These are phyloP conservation scores for Hartigia nigra DNA, from an alignment of 2,888 invertebrate species.

Conservation along the genomic window DNA sequence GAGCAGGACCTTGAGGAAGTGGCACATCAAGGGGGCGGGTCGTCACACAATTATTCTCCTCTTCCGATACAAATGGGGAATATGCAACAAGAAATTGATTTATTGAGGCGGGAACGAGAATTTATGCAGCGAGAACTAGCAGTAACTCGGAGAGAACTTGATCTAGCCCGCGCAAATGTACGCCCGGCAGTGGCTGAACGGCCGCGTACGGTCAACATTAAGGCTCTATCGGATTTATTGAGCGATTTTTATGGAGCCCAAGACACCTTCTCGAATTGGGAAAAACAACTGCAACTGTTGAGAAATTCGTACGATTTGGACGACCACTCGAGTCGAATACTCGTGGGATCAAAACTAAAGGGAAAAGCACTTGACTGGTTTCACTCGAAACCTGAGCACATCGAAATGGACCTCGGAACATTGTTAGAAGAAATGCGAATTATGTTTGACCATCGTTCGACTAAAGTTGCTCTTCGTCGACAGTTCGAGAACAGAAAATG, in stretches of 20 bases:
- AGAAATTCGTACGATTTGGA: slow-evolving; percentile 16
- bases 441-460: slow-evolving; percentile 30
- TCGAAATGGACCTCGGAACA: slow-evolving; percentile 16
- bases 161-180: slow-evolving; percentile 8
- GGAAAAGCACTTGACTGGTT: slow-evolving; percentile 32
- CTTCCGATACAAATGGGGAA: background rate
- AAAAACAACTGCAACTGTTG: slow-evolving; percentile 11
- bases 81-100: slow-evolving; percentile 11
- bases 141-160: slow-evolving; percentile 9
- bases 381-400: slow-evolving; percentile 30
- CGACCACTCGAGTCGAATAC: slow-evolving; percentile 15
- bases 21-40: too few species aligned
- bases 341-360: slow-evolving; percentile 29
- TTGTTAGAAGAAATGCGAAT: slow-evolving; percentile 27
- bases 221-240: slow-evolving; percentile 4
- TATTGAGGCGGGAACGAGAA: slow-evolving; percentile 15
- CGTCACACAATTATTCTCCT: background rate
- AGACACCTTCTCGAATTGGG: slow-evolving; percentile 13
- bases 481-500: slow-evolving; percentile 32
- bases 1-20: background rate
- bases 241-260: slow-evolving; percentile 15
- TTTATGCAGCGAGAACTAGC: slow-evolving; percentile 14
- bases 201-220: slow-evolving; percentile 11
- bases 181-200: background rate
- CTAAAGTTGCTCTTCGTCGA: slow-evolving; percentile 20